phyloP scores from a whole-genome alignment of 2,797 vertebrate genomes.

The Gephyroberyx darwinii region DNA sequence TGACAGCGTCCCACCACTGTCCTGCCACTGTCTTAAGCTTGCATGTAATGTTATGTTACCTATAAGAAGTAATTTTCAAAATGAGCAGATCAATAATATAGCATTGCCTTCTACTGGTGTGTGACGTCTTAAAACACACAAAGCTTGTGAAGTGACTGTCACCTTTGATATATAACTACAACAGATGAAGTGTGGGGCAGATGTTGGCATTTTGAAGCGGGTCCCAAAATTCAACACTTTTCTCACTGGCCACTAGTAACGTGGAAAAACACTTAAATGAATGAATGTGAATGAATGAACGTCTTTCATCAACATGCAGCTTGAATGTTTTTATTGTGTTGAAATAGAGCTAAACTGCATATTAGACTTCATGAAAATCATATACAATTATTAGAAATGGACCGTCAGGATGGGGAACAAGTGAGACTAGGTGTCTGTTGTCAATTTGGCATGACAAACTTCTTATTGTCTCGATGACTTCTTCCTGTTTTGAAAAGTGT shows the following conservation, averaged over 20 bases:
- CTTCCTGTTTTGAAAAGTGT: neutral
- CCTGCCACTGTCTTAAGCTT: no score
- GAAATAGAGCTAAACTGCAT: slow-evolving; percentile 45
- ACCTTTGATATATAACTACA: neutral
- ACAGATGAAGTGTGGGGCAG: neutral
- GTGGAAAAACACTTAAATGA: slow-evolving; percentile 40
- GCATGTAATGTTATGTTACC: neutral
- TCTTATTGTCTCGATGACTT: neutral
- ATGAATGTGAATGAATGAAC: slow-evolving; percentile 52
- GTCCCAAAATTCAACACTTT: slow-evolving; percentile 48
- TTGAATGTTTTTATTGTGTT: slow-evolving; percentile 34
- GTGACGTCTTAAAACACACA: no score
- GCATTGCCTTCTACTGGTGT: no score
- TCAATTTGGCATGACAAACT: neutral
- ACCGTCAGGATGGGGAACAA: no score
- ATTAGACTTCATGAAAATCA: neutral
- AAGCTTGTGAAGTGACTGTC: slow-evolving; percentile 26
- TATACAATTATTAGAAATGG: no score
- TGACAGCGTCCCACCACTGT: neutral
- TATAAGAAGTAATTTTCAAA: neutral
- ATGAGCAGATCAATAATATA: no score
- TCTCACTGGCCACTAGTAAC: slow-evolving; percentile 34
- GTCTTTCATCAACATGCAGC: slow-evolving; percentile 46
- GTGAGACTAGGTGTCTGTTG: neutral
- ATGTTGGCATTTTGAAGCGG: slow-evolving; percentile 28